Evolutionary conservation across 2,113 vertebrate species (phyloP).

Genomic region (Acanthisitta chloris): DNA sequence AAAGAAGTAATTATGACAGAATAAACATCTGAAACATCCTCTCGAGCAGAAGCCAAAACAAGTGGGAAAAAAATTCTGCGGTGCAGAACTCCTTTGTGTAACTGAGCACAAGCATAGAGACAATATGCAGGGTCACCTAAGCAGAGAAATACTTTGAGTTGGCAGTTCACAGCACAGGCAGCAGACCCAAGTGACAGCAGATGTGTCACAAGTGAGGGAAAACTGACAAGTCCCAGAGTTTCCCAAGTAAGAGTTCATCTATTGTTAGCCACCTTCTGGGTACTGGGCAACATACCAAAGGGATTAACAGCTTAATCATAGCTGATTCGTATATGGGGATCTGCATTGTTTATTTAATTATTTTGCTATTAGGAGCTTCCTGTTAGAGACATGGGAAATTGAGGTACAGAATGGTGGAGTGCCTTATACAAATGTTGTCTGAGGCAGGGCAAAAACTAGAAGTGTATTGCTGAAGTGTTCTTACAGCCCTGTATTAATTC

Average conservation of each 20-base stretch:
- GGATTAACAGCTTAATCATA: background rate
- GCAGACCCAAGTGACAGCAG: background rate
- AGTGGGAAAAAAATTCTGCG: background rate
- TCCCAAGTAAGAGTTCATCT: background rate
- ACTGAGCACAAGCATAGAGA: background rate
- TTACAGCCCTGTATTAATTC: background rate
- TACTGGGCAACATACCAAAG: background rate
- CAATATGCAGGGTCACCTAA: background rate
- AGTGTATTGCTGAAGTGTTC: accelerated
- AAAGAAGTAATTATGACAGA: background rate
- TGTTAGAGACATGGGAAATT: background rate
- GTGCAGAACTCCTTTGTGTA: background rate
- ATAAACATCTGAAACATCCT: conserved; percentile 12
- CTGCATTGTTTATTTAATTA: background rate
- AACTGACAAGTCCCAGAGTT: background rate
- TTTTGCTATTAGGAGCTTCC: background rate
- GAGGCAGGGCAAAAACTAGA: background rate
- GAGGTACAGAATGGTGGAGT: background rate
- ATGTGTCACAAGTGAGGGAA: background rate
- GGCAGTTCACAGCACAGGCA: background rate
- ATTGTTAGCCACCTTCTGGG: background rate
- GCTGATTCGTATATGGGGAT: background rate
- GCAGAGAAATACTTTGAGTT: background rate
- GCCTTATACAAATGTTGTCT: background rate
- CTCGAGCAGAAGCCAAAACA: background rate